Conservation (phyloP, 2,113 vertebrate species). For the Oceanites oceanicus region DNA sequence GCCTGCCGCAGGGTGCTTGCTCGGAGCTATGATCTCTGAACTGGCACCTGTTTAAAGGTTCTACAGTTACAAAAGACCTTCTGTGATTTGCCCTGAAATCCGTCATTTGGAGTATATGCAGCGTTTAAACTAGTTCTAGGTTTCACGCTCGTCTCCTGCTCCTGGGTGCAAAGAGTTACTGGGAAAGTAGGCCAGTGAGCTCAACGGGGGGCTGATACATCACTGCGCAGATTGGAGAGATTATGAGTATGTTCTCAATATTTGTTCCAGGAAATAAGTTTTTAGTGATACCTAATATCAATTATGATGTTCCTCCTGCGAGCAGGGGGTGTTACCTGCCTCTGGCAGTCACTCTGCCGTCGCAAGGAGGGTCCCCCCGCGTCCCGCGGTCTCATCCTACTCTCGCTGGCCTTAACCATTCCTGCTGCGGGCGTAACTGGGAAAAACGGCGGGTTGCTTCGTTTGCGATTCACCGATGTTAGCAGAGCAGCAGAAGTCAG, state of each 20-base stretch:
- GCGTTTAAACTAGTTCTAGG: not conserved
- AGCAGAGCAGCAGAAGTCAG: not conserved
- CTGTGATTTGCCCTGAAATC: not conserved
- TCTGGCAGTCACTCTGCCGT: not conserved
- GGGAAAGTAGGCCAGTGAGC: not conserved
- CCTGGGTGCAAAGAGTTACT: not conserved
- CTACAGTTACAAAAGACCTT: not conserved
- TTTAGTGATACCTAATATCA: not conserved
- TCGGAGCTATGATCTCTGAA: not conserved
- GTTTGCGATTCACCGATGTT: not conserved
- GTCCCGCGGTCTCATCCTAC: not conserved
- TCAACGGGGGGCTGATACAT: not conserved
- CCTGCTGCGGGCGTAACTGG: not conserved
- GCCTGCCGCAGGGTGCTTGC: not conserved
- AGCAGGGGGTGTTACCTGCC: fast-evolving
- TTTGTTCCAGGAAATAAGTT: not conserved
- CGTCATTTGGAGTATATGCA: not conserved
- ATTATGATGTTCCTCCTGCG: not conserved
- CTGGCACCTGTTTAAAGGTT: not conserved
- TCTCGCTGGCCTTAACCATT: fast-evolving
- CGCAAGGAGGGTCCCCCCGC: not conserved
- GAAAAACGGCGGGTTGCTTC: not conserved
- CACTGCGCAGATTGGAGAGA: not conserved
- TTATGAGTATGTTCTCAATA: not conserved
- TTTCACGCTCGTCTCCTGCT: not conserved